These are phyloP conservation scores for Trachymyrmex septentrionalis DNA, from an alignment of 1,140 invertebrate genomes.

Conservation along the genomic window DNA sequence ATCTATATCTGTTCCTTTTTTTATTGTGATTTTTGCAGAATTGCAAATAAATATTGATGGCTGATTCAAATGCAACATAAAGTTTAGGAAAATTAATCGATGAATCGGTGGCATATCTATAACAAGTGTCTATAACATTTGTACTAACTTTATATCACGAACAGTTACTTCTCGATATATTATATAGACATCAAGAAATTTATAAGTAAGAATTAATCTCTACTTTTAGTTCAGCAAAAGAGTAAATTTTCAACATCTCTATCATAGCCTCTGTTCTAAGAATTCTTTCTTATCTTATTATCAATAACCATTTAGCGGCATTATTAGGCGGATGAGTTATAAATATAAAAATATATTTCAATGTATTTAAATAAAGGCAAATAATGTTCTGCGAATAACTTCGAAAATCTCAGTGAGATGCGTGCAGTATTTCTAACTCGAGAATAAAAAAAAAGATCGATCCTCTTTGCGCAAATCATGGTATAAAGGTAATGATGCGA, in stretches of 20 bases:
- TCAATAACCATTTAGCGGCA: background rate
- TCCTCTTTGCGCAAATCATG: background rate
- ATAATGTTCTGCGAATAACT: background rate
- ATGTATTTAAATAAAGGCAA: constrained; percentile 21
- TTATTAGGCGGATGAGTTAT: background rate
- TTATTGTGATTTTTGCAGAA: background rate
- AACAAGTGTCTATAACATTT: constrained; percentile 18
- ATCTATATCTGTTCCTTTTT: constrained; percentile 1
- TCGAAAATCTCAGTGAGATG: constrained; percentile 1
- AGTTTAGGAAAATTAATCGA: constrained; percentile 16
- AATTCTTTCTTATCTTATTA: constrained; percentile 2
- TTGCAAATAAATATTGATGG: constrained; percentile 1
- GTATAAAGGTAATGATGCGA: background rate
- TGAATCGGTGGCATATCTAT: constrained; percentile 16
- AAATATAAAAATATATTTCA: constrained; percentile 2
- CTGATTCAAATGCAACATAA: background rate
- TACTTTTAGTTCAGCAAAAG: background rate
- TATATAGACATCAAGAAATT: constrained; percentile 18
- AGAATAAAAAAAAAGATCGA: constrained; percentile 20
- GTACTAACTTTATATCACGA: background rate
- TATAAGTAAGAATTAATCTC: background rate
- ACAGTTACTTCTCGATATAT: constrained; percentile 13
- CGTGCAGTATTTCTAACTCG: constrained; percentile 4
- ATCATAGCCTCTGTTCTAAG: background rate
- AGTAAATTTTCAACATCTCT: background rate